Conservation (phyloP, 2,888 invertebrate species). For the Polymixis flavicincta region DNA sequence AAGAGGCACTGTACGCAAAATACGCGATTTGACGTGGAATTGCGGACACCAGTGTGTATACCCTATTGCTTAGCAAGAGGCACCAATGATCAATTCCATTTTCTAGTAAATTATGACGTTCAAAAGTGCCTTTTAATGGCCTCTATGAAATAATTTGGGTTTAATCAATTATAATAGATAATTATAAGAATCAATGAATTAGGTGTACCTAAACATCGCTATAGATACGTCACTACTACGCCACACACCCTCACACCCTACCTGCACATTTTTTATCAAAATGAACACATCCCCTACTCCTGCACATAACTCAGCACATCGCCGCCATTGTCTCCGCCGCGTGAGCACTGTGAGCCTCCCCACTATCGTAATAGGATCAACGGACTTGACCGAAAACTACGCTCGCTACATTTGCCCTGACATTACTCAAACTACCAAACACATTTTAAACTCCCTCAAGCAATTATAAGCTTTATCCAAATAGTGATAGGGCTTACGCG, state of each 20-base stretch:
- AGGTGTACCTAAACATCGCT: neutral
- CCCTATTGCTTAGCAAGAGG: too few relatives aligned
- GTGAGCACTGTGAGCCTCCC: conserved; percentile 30
- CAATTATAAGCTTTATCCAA: conserved; percentile 53
- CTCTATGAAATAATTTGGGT: too few relatives aligned
- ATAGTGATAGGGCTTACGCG: conserved; percentile 21
- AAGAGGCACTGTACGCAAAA: too few relatives aligned
- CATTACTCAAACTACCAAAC: conserved; percentile 62
- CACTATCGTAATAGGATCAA: conserved; percentile 74
- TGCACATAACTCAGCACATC: conserved; percentile 43
- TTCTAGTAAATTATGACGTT: too few relatives aligned
- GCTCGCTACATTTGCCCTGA: conserved; percentile 72
- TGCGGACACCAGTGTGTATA: too few relatives aligned
- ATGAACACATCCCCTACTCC: conserved; percentile 12
- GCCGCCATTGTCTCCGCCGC: conserved; percentile 58
- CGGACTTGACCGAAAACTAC: conserved; percentile 73
- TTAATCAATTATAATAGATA: too few relatives aligned
- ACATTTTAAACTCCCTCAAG: conserved; percentile 24
- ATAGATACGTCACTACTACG: neutral
- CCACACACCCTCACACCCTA: neutral
- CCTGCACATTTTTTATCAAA: conserved; percentile 20
- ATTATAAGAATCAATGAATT: neutral
- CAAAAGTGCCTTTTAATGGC: too few relatives aligned
- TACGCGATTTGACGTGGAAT: too few relatives aligned
- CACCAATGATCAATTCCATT: too few relatives aligned